Evolutionary conservation across 1,140 invertebrate genomes (phyloP), one percentile per base, ranked within the genome.

Genomic region (Manduca sexta): DNA sequence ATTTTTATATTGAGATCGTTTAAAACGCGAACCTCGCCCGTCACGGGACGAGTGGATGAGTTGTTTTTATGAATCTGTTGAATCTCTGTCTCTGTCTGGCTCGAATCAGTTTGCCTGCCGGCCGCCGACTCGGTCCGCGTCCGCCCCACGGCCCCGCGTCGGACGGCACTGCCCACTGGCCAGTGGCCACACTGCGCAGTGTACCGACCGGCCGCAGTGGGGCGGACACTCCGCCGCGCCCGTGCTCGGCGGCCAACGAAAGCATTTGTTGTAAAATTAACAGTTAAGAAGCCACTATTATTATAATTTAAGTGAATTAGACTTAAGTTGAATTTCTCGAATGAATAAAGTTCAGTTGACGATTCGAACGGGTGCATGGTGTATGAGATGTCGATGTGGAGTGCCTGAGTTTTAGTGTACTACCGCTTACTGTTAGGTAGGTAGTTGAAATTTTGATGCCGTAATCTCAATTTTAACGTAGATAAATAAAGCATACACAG

Each of bases 361-460:
- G 64, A 78, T 80, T 74, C 70, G 75, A 73, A 73, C 69, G 74
- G 62, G 61, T 82, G 79, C 66, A 64, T 82, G 78, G 69, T 69
- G 79, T 69, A 62, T 80, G 82, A 69, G 70, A 81, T 74, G 69
- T 84, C 69, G 73, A 73, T 83, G 82, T 78, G 71, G 81, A 76
- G 79, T 85, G 82, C 74, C 79, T 80, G 82, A 74, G 74, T 73
- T 69, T 66, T 80, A 82, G 76, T 72, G 75, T 78, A 82, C 77
- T 81, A 83, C 82, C 69, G 82, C 82, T 85, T 83, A 85, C 73
- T 80, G 81, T 82, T 83, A 83, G 79, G 79, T 83, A 85, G 79
- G 82, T 83, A 83, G 82, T 85, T 82, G 79, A 80, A 83, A 79
- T 85, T 85, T 83, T 72, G 78, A 83, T 71, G 69, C 78, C 72